Conservation (phyloP, 2,888 invertebrate genomes). For the Kuschelorhynchus macadamiae region DNA sequence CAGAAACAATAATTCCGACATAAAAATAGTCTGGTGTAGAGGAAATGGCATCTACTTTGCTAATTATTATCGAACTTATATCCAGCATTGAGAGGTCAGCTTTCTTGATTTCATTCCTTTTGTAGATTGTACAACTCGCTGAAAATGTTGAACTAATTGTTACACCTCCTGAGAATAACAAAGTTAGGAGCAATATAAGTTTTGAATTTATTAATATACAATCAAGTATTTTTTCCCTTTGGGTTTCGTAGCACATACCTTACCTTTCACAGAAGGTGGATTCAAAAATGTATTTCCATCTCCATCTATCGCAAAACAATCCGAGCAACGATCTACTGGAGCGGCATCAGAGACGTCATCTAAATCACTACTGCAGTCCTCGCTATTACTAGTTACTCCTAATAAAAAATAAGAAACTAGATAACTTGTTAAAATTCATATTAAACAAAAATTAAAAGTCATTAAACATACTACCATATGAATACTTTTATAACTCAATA, state of each 20-base stretch:
- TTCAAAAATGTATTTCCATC: slow-evolving; percentile 82
- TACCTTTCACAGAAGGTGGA: slow-evolving; percentile 68
- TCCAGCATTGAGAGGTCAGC: slow-evolving; percentile 94
- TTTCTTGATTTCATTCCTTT: slow-evolving; percentile 89
- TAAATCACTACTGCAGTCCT: slow-evolving; percentile 84
- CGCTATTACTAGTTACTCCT: slow-evolving; percentile 89
- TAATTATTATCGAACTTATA: slow-evolving; percentile 94
- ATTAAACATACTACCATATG: too few species aligned
- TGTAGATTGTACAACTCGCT: slow-evolving; percentile 98
- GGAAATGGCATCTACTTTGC: slow-evolving; percentile 87
- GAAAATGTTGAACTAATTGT: slow-evolving; percentile 51
- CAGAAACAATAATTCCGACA: slow-evolving; percentile 75
- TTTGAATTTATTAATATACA: too few species aligned
- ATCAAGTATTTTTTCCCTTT: too few species aligned
- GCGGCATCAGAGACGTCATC: slow-evolving; percentile 68
- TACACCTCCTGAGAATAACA: too few species aligned
- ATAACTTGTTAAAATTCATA: too few species aligned
- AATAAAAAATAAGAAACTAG: too few species aligned
- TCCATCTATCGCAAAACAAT: slow-evolving; percentile 71
- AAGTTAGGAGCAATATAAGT: too few species aligned
- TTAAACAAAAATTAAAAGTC: too few species aligned
- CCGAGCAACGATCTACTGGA: slow-evolving; percentile 67
- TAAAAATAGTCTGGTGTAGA: slow-evolving; percentile 86
- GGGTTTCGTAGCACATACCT: too few species aligned
- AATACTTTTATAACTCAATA: too few species aligned